Base-by-base conservation (phyloP, 2,888 invertebrate species). In the Plagodis dolabraria region DNA sequence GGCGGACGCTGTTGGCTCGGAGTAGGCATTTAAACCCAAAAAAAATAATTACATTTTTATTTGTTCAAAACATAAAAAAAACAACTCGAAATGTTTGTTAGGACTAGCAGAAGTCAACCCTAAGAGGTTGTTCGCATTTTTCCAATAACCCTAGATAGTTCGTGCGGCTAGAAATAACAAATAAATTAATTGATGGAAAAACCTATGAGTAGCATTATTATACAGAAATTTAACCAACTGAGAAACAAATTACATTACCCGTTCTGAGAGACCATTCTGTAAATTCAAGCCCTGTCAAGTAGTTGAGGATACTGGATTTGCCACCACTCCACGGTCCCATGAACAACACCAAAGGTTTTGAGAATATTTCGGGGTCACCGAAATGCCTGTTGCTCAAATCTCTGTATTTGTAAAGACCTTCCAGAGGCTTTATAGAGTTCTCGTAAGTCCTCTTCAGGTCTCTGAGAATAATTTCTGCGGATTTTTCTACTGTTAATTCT, bases 261-360 rank as follows among this genome's bases (percentile, higher is more conserved):
- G 98, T 97, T 92, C 97, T 95, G 68, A 98, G 90, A 60, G 98
- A 96, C 83, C 96, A 95, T 71, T 96, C 94, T 35, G 96, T 96
- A 81, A 97, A 97, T 85, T 98, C 98, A 68, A 97, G 96, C 63
- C 97, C 96, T 44, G 98, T 94, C 67, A 99, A 93, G 87, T 99
- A 98, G 87, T 99, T 99, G 66, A 98, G 95, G 71, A 98, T 97
- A 53, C 98, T 96, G 0, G 98, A 98, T 92, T 99, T 99, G 66
- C 99, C 99, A 60, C 98, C 98, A 78, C 98, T 98, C 97, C 98
- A 98, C 43, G 98, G 98, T 45, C 99, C 99, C 96, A 98, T 97
- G 79, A 98, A 97, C 6, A 99, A 93, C 53, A 98, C 95, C 78
- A 98, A 92, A 2, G 99, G 98, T 80, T 98, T 98, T 5, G 98